phyloP scores from a whole-genome alignment of 2,113 vertebrate genomes.

The Xyrauchen texanus region DNA sequence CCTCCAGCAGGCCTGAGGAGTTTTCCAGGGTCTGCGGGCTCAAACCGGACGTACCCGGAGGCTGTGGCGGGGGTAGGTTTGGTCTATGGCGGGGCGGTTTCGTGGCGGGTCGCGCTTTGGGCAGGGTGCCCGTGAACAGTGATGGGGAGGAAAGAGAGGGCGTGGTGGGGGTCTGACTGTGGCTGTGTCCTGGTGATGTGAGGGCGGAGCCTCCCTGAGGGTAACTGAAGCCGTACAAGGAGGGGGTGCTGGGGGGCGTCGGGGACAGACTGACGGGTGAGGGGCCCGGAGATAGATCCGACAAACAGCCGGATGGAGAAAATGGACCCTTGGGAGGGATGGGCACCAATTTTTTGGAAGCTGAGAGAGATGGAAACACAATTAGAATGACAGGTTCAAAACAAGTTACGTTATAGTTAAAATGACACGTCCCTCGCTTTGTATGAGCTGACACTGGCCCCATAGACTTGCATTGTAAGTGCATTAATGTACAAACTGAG shows the following conservation, averaged over 20 bases:
- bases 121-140: slow-evolving; percentile 79
- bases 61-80: slow-evolving; percentile 84
- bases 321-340: slow-evolving; percentile 81
- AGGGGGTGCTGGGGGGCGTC: slow-evolving; percentile 87
- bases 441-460: too few species aligned
- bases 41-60: slow-evolving; percentile 73
- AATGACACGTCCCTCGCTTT: too few species aligned
- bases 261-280: slow-evolving; percentile 87
- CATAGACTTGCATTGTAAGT: too few species aligned
- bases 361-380: slow-evolving; percentile 45
- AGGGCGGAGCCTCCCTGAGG: slow-evolving; percentile 79
- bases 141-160: slow-evolving; percentile 81
- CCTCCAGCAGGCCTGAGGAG: slow-evolving; percentile 75
- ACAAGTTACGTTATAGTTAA: too few species aligned
- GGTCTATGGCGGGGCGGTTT: slow-evolving; percentile 87
- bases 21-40: slow-evolving; percentile 81
- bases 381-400: too few species aligned
- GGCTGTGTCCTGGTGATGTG: slow-evolving; percentile 69
- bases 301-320: slow-evolving; percentile 74
- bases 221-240: slow-evolving; percentile 84
- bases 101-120: slow-evolving; percentile 81
- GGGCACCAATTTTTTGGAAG: slow-evolving; percentile 86
- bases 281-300: slow-evolving; percentile 79
- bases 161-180: slow-evolving; percentile 71
- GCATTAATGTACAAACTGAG: too few species aligned